Evolutionary conservation across 1,140 invertebrate genomes (phyloP).

Genomic region (Cotesia glomerata): DNA sequence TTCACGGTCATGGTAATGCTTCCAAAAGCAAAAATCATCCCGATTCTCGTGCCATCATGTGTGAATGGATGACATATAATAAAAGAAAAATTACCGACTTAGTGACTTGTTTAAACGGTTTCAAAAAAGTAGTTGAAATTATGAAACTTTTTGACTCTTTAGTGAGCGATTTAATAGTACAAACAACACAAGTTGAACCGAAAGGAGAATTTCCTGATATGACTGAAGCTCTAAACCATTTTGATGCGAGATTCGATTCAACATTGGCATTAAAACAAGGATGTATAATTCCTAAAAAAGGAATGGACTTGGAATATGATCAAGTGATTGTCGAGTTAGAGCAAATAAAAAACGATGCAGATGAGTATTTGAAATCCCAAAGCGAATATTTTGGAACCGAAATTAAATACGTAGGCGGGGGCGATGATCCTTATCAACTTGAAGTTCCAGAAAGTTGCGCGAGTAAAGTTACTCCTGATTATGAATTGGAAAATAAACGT

Average conservation of each 20-base stretch:
- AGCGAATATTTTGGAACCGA: slow-evolving; percentile 68
- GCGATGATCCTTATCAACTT: slow-evolving; percentile 92
- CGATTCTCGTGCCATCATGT: slow-evolving; percentile 91
- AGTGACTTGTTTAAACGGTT: slow-evolving; percentile 80
- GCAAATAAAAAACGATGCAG: slow-evolving; percentile 74
- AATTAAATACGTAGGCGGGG: slow-evolving; percentile 81
- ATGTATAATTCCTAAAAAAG: slow-evolving; percentile 82
- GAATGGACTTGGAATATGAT: slow-evolving; percentile 92
- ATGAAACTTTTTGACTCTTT: slow-evolving; percentile 68
- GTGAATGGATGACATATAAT: slow-evolving; percentile 87
- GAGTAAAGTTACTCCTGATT: slow-evolving; percentile 74
- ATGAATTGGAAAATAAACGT: slow-evolving; percentile 80
- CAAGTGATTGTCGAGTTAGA: slow-evolving; percentile 69
- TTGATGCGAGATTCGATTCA: slow-evolving; percentile 90
- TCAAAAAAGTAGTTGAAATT: slow-evolving; percentile 73
- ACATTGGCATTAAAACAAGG: slow-evolving; percentile 84
- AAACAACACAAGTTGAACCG: slow-evolving; percentile 64
- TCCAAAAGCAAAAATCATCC: slow-evolving; percentile 81
- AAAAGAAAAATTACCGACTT: slow-evolving; percentile 91
- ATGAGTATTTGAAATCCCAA: slow-evolving; percentile 78
- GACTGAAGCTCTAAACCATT: slow-evolving; percentile 76
- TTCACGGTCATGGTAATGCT: slow-evolving; percentile 85
- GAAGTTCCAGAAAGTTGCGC: slow-evolving; percentile 85
- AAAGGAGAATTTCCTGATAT: slow-evolving; percentile 81
- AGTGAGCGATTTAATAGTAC: slow-evolving; percentile 64